Evolutionary conservation across 2,888 invertebrate genomes (phyloP).

Genomic region (Gisinianus flammeolus): DNA sequence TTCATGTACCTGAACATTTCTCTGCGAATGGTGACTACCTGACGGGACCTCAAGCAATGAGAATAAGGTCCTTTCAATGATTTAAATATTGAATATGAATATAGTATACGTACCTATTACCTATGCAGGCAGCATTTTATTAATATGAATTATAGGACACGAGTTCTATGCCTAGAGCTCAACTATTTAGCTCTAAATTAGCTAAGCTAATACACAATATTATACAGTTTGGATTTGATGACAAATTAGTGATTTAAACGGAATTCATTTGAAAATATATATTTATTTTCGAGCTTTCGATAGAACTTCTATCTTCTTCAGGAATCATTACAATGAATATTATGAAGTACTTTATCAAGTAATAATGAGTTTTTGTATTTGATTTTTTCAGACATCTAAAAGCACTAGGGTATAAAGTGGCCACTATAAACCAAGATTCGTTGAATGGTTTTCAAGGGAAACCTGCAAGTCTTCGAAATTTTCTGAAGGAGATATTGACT

Average conservation of each 20-base stretch:
- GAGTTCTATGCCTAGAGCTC: no score
- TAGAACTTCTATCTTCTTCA: no score
- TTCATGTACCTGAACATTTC: constrained; percentile 72
- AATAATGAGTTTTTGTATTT: no score
- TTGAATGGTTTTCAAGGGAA: not conserved
- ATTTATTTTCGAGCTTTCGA: no score
- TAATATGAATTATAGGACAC: no score
- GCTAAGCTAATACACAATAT: not conserved
- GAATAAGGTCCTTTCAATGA: not conserved
- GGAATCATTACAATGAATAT: no score
- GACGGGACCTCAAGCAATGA: constrained; percentile 51
- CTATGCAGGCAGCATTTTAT: not conserved
- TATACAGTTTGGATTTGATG: no score
- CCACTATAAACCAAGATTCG: constrained; percentile 66
- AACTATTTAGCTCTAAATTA: no score
- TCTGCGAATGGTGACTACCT: constrained; percentile 67
- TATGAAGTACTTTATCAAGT: no score
- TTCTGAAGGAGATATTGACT: not conserved
- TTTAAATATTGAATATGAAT: constrained; percentile 60
- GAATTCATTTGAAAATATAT: no score
- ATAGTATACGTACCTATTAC: constrained; percentile 65
- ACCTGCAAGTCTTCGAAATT: not conserved
- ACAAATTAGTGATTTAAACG: no score
- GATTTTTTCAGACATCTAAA: constrained; percentile 71
- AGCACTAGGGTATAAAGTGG: constrained; percentile 70